Base-by-base conservation (phyloP, 2,888 invertebrate genomes). In the Eupeodes luniger region DNA sequence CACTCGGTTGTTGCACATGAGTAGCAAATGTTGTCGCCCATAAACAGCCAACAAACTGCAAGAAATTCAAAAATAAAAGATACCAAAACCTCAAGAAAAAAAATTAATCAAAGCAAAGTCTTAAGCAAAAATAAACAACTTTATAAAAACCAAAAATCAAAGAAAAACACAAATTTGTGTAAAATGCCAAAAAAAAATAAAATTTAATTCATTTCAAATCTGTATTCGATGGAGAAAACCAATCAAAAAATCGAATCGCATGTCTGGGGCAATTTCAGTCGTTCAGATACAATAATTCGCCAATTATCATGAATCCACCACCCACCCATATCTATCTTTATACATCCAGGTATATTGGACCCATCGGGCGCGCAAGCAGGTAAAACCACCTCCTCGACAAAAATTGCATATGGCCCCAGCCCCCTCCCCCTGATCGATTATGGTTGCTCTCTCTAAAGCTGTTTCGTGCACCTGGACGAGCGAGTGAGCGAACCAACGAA, bases 251-350 rank as follows among this genome's bases (percentile, higher is more conserved):
- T 81, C 78, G 85, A 70, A 85, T 88, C 62, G 81, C 88, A 88
- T 88, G 88, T 84, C 88, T 81, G 84, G n/a, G 81, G 80, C 77
- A 88, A 88, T 85, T 88, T 81, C 81, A 78, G 85, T 88, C 77
- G 75, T 57, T 88, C 77, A 81, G 85, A 88, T 88, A 85, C 88
- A 85, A 88, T 88, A 88, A 88, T 85, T 88, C 85, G 88, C 88
- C 88, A 88, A 88, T 88, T 88, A 88, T 62, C 88, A 81, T 78
- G 81, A 75, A 75, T 84, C 59, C 67, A 36, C 75, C 72, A 66
- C 12, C 70, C 80, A 84, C 74, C 87, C 77, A 85, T 27, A 55
- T 55, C 40, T 40, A 9, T 9, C 6, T 7, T 5, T 40, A 40
- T 40, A 40, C 40, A 40, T 40, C 40, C 9, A 40, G 5, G 40